Evolutionary conservation across 37 sponge, comb jelly and placozoan species (phyloP).

Genomic region (Spongilla lacustris): DNA sequence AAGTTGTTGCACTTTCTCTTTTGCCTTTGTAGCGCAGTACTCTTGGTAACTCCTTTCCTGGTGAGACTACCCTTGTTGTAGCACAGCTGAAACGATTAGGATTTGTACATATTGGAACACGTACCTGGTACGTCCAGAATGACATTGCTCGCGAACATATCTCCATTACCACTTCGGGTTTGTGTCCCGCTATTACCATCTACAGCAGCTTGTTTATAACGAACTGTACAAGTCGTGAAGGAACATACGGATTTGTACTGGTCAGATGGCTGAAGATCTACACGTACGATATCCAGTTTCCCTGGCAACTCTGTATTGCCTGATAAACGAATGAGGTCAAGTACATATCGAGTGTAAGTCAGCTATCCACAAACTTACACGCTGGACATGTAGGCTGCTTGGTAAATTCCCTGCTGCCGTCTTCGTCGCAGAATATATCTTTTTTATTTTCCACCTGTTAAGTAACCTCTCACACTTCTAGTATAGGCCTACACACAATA

Average conservation of each 20-base stretch:
- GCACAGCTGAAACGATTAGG: neutral
- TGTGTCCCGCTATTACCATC: slow-evolving; percentile 93
- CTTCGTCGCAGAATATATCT: slow-evolving; percentile 96
- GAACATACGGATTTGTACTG: slow-evolving; percentile 87
- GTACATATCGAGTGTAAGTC: neutral
- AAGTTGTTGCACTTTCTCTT: slow-evolving; percentile 80
- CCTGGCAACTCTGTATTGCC: slow-evolving; percentile 77
- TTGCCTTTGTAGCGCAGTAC: slow-evolving; percentile 72
- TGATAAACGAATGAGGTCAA: slow-evolving; percentile 3
- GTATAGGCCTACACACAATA: too few relatives aligned
- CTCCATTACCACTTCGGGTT: slow-evolving; percentile 92
- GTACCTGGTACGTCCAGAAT: slow-evolving; percentile 92
- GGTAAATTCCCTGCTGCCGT: slow-evolving; percentile 86
- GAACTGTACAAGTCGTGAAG: neutral
- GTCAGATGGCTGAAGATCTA: slow-evolving; percentile 84
- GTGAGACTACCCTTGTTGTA: slow-evolving; percentile 44
- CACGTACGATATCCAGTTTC: slow-evolving; percentile 75
- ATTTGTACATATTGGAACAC: neutral
- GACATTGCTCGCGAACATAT: slow-evolving; percentile 85
- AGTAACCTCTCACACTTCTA: neutral
- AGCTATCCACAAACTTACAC: slow-evolving; percentile 40
- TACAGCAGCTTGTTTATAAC: neutral
- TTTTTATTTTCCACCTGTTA: neutral
- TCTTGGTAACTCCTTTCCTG: slow-evolving; percentile 81
- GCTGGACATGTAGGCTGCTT: slow-evolving; percentile 78